Evolutionary conservation across 2,888 invertebrate species (phyloP).

Genomic region (Diachrysia chrysitis): DNA sequence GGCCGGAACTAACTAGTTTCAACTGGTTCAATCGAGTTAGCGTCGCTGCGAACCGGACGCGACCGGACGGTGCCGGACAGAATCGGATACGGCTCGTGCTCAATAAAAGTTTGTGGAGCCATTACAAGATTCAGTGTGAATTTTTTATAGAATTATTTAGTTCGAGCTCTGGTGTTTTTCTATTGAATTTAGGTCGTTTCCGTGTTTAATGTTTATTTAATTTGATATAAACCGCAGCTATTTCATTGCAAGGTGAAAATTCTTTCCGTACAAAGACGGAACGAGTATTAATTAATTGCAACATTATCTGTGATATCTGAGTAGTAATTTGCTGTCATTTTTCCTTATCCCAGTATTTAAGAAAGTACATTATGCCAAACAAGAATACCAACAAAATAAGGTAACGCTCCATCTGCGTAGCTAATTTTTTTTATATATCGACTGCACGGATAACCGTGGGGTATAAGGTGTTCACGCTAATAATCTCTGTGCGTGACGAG

Average conservation of each 20-base stretch:
- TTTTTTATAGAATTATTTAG: slow-evolving; percentile 44
- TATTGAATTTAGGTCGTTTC: slow-evolving; percentile 6
- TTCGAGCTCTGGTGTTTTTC: slow-evolving; percentile 16
- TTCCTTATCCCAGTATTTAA: too few relatives aligned
- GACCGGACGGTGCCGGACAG: slow-evolving; percentile 38
- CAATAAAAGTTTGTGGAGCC: slow-evolving; percentile 46
- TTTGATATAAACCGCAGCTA: background rate
- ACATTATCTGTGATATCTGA: too few relatives aligned
- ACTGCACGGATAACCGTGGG: too few relatives aligned
- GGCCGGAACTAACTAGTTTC: slow-evolving; percentile 67
- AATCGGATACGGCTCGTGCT: slow-evolving; percentile 27
- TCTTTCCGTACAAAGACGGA: too few relatives aligned
- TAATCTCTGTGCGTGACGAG: too few relatives aligned
- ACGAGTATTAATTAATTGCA: too few relatives aligned
- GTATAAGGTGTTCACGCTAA: too few relatives aligned
- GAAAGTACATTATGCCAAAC: too few relatives aligned
- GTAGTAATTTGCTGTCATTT: too few relatives aligned
- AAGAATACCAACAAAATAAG: too few relatives aligned
- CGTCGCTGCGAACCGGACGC: slow-evolving; percentile 50
- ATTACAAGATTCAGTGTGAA: slow-evolving; percentile 41
- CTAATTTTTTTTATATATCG: too few relatives aligned
- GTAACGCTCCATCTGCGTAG: too few relatives aligned
- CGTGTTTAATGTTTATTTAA: background rate
- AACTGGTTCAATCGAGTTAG: slow-evolving; percentile 70
- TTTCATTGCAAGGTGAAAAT: background rate